Percentiles rank a stretch among this genome's conserved stretches.
Conservation (phyloP, 2,888 invertebrate species). For the Ctena decussata region DNA sequence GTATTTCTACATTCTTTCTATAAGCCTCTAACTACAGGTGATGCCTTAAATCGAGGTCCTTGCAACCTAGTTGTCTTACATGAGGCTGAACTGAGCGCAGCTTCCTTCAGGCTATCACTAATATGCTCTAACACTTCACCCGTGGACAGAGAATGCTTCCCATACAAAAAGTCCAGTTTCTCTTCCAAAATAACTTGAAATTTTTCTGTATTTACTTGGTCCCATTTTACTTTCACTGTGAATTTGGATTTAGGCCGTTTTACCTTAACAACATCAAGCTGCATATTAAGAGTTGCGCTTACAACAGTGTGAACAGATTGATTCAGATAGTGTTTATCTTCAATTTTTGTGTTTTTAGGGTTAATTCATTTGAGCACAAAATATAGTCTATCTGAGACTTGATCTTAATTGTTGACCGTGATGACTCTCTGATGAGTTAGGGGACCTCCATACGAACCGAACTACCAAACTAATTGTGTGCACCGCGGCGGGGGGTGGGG, state of each 20-base stretch:
- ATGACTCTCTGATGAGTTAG: too few relatives aligned
- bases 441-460: too few relatives aligned
- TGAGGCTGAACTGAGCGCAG: neutral
- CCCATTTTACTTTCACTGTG: neutral
- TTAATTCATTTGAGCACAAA: neutral
- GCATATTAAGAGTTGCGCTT: neutral
- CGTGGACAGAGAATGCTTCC: neutral
- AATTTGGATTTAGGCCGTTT: neutral
- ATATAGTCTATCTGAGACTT: neutral
- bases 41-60: neutral
- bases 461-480: too few relatives aligned
- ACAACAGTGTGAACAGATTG: neutral
- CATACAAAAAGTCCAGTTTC: neutral
- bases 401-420: too few relatives aligned
- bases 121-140: neutral
- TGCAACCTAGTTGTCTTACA: neutral
- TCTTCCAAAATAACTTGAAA: neutral
- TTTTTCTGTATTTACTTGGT: neutral
- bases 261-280: neutral
- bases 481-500: too few relatives aligned
- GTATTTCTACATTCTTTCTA: neutral
- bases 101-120: neutral
- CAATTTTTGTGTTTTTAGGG: neutral
- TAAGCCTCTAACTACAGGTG: neutral
- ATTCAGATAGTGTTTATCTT: neutral